These are phyloP conservation scores for Lordiphosa andalusiaca DNA, from an alignment of 2,888 invertebrate species.

Conservation along the genomic window DNA sequence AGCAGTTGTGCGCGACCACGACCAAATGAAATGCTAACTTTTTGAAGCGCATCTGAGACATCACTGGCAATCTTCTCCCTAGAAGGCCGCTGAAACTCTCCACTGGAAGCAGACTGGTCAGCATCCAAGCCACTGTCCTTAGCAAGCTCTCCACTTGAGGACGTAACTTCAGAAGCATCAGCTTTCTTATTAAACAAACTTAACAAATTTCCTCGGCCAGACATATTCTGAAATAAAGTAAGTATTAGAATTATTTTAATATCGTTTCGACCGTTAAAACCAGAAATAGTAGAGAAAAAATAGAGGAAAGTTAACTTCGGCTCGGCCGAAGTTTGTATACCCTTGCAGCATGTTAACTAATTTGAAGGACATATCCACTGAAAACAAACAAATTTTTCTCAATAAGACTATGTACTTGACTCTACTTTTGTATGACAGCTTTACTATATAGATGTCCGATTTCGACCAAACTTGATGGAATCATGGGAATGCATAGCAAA, in stretches of 20 bases:
- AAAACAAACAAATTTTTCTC: no score
- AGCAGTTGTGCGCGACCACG: slow-evolving; percentile 52
- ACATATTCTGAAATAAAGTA: slow-evolving; percentile 41
- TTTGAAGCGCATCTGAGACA: slow-evolving; percentile 22
- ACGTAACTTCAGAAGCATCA: slow-evolving; percentile 13
- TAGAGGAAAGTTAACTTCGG: no score
- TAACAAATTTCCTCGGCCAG: slow-evolving; percentile 51
- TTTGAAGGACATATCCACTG: no score
- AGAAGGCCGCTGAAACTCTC: slow-evolving; percentile 9
- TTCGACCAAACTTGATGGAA: no score
- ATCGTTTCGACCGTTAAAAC: no score
- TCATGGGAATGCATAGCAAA: no score
- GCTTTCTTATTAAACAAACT: slow-evolving; percentile 37
- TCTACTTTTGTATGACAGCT: no score
- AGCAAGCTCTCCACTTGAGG: slow-evolving; percentile 23
- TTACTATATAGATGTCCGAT: no score
- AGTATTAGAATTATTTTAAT: not conserved
- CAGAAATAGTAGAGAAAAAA: no score
- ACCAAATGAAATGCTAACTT: slow-evolving; percentile 40
- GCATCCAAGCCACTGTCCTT: slow-evolving; percentile 47
- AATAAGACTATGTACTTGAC: no score
- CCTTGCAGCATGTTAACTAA: no score
- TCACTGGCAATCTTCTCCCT: slow-evolving; percentile 19
- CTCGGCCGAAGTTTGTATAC: no score
- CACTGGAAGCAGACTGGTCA: slow-evolving; percentile 30